Conservation (phyloP, 2,113 vertebrate species). For the Sakesphorus luctuosus region DNA sequence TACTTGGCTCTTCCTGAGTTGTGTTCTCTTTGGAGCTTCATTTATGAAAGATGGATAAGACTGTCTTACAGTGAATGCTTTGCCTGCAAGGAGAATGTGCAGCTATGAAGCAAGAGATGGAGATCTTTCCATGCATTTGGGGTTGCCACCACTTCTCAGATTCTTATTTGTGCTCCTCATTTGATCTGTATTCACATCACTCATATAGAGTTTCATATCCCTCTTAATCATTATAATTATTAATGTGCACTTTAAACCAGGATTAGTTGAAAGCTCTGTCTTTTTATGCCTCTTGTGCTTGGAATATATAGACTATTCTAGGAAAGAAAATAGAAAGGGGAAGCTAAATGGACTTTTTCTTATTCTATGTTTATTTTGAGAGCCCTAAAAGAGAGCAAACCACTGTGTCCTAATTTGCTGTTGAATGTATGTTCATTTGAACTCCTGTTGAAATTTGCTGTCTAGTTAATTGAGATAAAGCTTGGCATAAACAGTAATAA, state of each 20-base stretch:
- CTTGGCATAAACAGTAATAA: neutral
- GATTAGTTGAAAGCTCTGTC: neutral
- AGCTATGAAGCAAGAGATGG: neutral
- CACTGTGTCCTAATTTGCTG: neutral
- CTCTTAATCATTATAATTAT: neutral
- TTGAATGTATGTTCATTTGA: neutral
- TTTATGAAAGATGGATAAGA: neutral
- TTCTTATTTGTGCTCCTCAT: neutral
- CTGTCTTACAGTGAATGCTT: neutral
- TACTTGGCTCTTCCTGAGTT: rapidly evolving
- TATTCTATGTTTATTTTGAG: neutral
- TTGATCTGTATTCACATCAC: neutral
- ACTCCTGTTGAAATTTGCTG: neutral
- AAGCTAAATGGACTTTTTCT: neutral
- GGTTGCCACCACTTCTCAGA: neutral
- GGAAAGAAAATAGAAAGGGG: neutral
- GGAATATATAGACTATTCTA: neutral
- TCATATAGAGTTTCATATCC: neutral
- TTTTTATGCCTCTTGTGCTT: neutral
- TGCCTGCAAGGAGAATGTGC: rapidly evolving
- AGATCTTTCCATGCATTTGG: neutral
- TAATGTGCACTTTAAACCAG: neutral
- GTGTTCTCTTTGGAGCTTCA: neutral
- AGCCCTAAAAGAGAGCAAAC: neutral
- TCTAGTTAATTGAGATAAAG: neutral